Evolutionary conservation across 2,797 vertebrate species (phyloP).

Genomic region (Smutsia temminckii): DNA sequence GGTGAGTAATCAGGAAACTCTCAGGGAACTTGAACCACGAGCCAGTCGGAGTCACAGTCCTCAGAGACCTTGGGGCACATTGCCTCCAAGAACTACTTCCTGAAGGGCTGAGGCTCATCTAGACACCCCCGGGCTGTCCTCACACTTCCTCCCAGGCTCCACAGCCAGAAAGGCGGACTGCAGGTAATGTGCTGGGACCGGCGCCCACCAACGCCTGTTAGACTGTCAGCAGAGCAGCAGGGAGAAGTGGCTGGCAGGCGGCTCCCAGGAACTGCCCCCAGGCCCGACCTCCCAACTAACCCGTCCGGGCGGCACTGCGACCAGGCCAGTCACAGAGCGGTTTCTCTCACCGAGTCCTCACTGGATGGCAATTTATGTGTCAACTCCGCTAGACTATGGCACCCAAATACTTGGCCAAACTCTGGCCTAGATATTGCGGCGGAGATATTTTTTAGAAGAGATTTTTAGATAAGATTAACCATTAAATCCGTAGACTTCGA

Average conservation of each 20-base stretch:
- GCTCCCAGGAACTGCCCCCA: not conserved
- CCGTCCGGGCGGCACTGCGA: not conserved
- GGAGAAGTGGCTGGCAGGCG: not conserved
- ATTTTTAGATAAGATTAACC: not conserved
- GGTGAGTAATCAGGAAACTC: not conserved
- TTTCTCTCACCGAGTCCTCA: rapidly evolving
- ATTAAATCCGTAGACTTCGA: not conserved
- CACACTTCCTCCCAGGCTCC: too few relatives aligned
- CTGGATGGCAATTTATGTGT: rapidly evolving
- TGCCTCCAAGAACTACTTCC: not conserved
- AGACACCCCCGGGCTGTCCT: rapidly evolving
- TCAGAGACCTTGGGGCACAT: rapidly evolving
- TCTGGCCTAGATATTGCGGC: not conserved
- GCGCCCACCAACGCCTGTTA: not conserved
- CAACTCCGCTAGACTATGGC: rapidly evolving
- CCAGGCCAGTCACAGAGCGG: not conserved
- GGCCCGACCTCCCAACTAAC: not conserved
- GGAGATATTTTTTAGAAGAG: not conserved
- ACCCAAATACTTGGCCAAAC: not conserved
- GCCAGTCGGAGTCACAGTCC: not conserved
- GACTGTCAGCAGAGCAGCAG: rapidly evolving
- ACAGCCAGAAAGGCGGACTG: rapidly evolving
- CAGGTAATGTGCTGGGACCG: rapidly evolving
- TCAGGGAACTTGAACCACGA: not conserved
- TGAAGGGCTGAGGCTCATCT: rapidly evolving